Conservation (phyloP, 2,797 vertebrate genomes). For the Saxicola maurus region DNA sequence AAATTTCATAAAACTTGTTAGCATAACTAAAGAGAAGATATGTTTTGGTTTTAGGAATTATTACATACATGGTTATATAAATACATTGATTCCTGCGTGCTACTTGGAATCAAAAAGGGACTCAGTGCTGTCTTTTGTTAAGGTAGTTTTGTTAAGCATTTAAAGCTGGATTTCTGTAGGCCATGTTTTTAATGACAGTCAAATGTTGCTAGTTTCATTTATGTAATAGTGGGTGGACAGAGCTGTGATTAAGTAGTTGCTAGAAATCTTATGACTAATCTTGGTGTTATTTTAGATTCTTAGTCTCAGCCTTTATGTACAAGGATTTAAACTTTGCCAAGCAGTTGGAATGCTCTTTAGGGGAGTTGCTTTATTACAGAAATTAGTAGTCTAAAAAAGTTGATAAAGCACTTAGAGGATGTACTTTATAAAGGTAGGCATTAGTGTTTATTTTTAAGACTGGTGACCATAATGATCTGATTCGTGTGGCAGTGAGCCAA, state of each 20-base stretch:
- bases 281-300: slow-evolving; percentile 36
- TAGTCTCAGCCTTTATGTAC: background rate
- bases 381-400: background rate
- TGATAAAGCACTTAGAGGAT: background rate
- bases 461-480: background rate
- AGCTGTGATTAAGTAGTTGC: slow-evolving; percentile 45
- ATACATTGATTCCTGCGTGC: background rate
- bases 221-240: slow-evolving; percentile 44
- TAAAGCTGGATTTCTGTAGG: slow-evolving; percentile 16
- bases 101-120: background rate
- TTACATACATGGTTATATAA: background rate
- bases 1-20: background rate
- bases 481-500: slow-evolving; percentile 34
- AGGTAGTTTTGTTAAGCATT: background rate
- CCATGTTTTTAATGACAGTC: slow-evolving; percentile 8
- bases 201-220: slow-evolving; percentile 33
- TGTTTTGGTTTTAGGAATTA: background rate
- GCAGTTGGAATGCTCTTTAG: background rate
- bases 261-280: slow-evolving; percentile 55
- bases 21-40: background rate
- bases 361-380: background rate
- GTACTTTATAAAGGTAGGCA: slow-evolving; percentile 1
- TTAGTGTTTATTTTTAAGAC: slow-evolving; percentile 32
- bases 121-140: background rate
- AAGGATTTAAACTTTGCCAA: background rate